These are phyloP conservation scores for Colinus virginianus DNA, from an alignment of 2,113 vertebrate genomes.

Conservation along the genomic window DNA sequence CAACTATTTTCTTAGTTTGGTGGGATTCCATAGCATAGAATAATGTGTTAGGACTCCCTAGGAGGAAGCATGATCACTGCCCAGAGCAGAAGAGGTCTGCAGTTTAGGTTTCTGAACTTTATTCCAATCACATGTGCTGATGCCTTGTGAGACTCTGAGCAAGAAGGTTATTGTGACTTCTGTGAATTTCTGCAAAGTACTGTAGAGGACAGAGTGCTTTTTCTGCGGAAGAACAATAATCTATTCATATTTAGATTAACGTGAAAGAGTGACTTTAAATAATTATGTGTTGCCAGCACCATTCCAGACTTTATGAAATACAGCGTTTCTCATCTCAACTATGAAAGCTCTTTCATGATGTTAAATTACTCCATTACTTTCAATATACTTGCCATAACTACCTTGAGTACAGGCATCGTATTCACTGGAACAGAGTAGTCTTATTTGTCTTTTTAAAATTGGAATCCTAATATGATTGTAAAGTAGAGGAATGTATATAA, in stretches of 20 bases:
- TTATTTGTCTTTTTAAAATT: neutral
- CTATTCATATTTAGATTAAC: slow-evolving; percentile 4
- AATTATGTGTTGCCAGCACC: neutral
- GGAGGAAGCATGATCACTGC: neutral
- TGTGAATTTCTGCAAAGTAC: neutral
- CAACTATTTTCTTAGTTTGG: neutral
- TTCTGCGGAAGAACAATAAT: neutral
- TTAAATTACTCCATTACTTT: neutral
- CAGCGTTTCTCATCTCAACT: neutral
- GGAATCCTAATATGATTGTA: neutral
- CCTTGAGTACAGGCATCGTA: neutral
- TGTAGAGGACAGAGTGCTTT: neutral
- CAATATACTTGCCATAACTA: neutral
- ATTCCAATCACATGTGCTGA: neutral
- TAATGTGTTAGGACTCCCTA: neutral
- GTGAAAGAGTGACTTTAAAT: neutral
- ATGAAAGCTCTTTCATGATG: neutral
- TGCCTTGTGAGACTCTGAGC: neutral
- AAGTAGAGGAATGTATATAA: neutral
- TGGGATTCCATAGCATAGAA: neutral
- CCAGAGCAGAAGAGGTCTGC: neutral
- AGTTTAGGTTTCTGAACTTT: neutral
- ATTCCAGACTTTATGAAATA: neutral
- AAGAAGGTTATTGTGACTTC: neutral
- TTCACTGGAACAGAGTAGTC: neutral